Evolutionary conservation across 30 jellyfish, hydroid and myxozoan genomes (phyloP).

Genomic region (Aurelia sp.): DNA sequence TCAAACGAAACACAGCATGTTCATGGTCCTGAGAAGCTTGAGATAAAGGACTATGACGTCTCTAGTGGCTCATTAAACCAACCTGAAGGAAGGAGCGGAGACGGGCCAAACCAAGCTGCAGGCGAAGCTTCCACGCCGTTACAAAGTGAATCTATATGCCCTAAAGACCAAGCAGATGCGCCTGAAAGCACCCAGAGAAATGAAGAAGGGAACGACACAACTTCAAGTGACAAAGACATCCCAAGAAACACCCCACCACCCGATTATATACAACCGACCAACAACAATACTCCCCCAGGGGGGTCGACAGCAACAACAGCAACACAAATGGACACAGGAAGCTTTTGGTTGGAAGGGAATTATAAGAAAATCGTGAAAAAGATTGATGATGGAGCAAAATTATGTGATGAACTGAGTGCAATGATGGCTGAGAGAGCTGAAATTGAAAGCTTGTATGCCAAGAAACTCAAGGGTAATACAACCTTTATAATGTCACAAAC

Average conservation of each 20-base stretch:
- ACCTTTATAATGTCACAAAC: too few species aligned
- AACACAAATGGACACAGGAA: constrained; percentile 1
- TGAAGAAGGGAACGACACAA: neutral
- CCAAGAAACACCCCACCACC: constrained; percentile 76
- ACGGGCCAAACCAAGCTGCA: constrained; percentile 36
- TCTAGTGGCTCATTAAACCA: neutral
- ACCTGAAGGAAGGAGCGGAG: neutral
- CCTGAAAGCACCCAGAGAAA: neutral
- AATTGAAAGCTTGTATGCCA: constrained; percentile 84
- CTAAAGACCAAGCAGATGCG: too few species aligned
- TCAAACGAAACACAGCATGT: neutral
- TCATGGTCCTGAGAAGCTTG: neutral
- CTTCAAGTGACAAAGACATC: neutral
- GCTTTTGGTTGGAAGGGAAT: constrained; percentile 82
- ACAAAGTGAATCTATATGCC: neutral
- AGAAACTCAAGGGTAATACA: constrained; percentile 80
- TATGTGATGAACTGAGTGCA: constrained; percentile 79
- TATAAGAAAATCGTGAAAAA: constrained; percentile 70
- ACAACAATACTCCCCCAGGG: neutral
- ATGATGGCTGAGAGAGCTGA: constrained; percentile 92
- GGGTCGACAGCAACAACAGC: neutral
- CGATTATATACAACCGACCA: constrained; percentile 23
- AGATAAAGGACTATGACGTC: too few species aligned
- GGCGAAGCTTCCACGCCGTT: neutral
- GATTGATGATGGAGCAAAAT: constrained; percentile 85